phyloP scores from a whole-genome alignment of 2,113 vertebrate species.

The Serinus canaria region DNA sequence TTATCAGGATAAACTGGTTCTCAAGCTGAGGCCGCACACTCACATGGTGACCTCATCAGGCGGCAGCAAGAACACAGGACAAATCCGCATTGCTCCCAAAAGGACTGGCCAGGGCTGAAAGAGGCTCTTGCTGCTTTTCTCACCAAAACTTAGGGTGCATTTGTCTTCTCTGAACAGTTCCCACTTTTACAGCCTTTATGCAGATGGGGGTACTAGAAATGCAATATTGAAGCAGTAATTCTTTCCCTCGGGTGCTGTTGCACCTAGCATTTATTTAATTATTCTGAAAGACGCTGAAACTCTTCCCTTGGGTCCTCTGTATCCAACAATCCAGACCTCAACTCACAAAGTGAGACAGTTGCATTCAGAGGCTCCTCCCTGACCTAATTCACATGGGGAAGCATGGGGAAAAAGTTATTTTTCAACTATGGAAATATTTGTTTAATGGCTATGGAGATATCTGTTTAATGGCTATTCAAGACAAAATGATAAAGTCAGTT shows the following conservation, averaged over 20 bases:
- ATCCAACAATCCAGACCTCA: background rate
- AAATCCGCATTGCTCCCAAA: fast-evolving
- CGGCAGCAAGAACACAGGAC: fast-evolving
- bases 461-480: background rate
- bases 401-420: background rate
- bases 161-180: background rate
- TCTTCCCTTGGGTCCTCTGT: background rate
- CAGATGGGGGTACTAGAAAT: background rate
- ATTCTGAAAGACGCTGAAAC: background rate
- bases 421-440: background rate
- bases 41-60: background rate
- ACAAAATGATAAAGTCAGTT: background rate
- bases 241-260: background rate
- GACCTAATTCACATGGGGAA: background rate
- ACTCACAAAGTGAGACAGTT: fast-evolving
- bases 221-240: background rate
- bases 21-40: background rate
- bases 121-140: background rate
- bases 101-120: background rate
- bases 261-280: background rate
- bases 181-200: background rate
- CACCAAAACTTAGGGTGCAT: background rate
- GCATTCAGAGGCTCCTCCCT: background rate
- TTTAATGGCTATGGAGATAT: background rate
- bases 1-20: background rate